phyloP scores from a whole-genome alignment of 2,113 vertebrate genomes.

The Notarius lentiginosus region DNA sequence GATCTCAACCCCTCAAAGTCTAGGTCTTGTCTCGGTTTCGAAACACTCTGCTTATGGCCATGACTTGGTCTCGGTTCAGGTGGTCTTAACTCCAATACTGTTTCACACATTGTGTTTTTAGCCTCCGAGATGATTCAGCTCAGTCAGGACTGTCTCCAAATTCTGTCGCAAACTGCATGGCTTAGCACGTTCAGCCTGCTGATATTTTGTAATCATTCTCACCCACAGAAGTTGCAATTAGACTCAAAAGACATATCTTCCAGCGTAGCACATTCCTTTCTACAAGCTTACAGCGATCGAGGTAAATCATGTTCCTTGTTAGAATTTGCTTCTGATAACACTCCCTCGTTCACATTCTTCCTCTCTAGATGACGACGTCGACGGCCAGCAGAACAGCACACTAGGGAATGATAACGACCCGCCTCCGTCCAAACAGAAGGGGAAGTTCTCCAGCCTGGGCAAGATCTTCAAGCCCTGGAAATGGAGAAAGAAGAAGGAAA shows the following conservation, averaged over 20 bases:
- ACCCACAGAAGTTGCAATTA: neutral
- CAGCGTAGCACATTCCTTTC: neutral
- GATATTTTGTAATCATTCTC: neutral
- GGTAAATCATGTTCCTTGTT: neutral
- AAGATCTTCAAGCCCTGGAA: constrained; percentile 97
- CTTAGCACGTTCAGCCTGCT: neutral
- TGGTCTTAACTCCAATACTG: no score
- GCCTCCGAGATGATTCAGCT: neutral
- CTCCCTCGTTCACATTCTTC: neutral
- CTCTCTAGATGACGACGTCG: constrained; percentile 77
- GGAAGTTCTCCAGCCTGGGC: constrained; percentile 90
- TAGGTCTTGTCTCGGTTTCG: no score
- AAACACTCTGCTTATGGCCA: no score
- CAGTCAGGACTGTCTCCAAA: neutral
- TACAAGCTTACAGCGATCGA: neutral
- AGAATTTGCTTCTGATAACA: neutral
- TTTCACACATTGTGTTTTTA: neutral
- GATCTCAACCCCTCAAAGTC: no score
- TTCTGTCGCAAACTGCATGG: neutral
- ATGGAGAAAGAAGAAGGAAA: constrained; percentile 93
- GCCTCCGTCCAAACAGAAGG: constrained; percentile 84
- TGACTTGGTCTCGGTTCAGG: no score
- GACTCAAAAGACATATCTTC: no score
- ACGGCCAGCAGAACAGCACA: constrained; percentile 67
- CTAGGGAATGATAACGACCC: constrained; percentile 75